These are phyloP conservation scores for Torymus auratus DNA, from an alignment of 2,888 invertebrate species.

Conservation along the genomic window DNA sequence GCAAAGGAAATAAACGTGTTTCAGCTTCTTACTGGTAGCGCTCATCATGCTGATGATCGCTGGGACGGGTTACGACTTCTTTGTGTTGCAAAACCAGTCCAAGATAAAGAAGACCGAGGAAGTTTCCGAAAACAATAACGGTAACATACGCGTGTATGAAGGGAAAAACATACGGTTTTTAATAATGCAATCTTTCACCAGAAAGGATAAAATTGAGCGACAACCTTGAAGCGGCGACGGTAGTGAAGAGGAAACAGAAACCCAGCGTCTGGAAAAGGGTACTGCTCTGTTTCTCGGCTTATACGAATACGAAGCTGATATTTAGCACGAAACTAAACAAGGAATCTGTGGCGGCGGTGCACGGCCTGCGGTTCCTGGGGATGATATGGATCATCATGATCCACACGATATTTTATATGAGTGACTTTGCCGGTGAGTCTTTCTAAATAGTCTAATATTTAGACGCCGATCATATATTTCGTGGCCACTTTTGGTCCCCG, in stretches of 20 bases:
- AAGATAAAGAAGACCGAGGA: conserved; percentile 44
- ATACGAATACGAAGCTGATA: conserved; percentile 76
- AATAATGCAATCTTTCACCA: not conserved
- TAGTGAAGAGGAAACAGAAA: not conserved
- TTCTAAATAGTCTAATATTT: not conserved
- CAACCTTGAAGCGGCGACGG: conserved; percentile 18
- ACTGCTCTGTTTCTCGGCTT: conserved; percentile 77
- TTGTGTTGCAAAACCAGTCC: conserved; percentile 65
- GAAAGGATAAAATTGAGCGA: conserved; percentile 38
- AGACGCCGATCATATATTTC: too few relatives aligned
- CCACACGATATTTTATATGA: conserved; percentile 77
- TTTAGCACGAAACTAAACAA: conserved; percentile 71
- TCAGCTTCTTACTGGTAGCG: conserved; percentile 64
- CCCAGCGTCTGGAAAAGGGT: not conserved
- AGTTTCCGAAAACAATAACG: conserved; percentile 62
- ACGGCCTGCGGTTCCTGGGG: conserved; percentile 79
- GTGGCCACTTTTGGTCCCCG: too few relatives aligned
- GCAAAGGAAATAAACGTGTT: conserved; percentile 5
- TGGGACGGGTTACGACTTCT: conserved; percentile 73
- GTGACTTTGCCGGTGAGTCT: conserved; percentile 71
- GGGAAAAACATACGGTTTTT: not conserved
- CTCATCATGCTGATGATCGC: conserved; percentile 67
- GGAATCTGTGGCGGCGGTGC: conserved; percentile 75
- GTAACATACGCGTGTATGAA: conserved; percentile 47
- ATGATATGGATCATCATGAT: conserved; percentile 80